Evolutionary conservation across 2,797 vertebrate genomes (phyloP).

Genomic region (Myotis myotis): DNA sequence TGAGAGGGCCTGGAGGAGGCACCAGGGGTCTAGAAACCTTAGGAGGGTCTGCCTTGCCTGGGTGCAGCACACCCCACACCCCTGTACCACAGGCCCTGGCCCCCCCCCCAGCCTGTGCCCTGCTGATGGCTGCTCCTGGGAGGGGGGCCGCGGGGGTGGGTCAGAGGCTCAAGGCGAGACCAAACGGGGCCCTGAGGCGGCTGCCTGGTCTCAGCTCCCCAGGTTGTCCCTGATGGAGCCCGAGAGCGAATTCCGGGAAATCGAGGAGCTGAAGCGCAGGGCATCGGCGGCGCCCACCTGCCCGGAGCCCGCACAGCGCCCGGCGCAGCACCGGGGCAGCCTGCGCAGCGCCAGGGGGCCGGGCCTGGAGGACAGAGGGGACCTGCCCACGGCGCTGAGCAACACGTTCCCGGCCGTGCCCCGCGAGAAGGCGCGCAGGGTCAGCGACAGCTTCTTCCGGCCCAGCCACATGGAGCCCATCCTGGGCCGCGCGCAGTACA

Average conservation of each 20-base stretch:
- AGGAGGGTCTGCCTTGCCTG: not conserved
- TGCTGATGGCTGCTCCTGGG: rapidly evolving
- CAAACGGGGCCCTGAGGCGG: not conserved
- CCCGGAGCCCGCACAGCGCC: conserved; percentile 35
- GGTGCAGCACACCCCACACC: rapidly evolving
- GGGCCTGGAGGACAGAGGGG: conserved; percentile 76
- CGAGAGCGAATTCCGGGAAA: conserved; percentile 74
- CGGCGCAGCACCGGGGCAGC: conserved; percentile 48
- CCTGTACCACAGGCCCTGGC: not conserved
- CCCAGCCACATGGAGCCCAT: conserved; percentile 80
- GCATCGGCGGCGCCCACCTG: conserved; percentile 50
- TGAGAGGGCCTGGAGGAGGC: not conserved
- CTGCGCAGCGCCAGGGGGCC: conserved; percentile 72
- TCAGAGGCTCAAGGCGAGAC: not conserved
- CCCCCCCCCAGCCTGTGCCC: not conserved
- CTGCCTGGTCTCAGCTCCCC: conserved; percentile 76
- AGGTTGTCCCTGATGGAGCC: conserved; percentile 79
- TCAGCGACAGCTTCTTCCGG: conserved; percentile 85
- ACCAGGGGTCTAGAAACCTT: not conserved
- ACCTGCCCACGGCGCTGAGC: conserved; percentile 24
- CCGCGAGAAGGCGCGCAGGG: conserved; percentile 70
- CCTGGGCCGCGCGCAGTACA: conserved; percentile 77
- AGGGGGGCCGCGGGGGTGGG: not conserved
- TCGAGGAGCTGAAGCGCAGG: conserved; percentile 56
- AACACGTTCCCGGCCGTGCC: conserved; percentile 65